Evolutionary conservation across 2,888 invertebrate genomes (phyloP), one percentile per base, ranked within the genome.

Genomic region (Fissipunctia ypsillon): DNA sequence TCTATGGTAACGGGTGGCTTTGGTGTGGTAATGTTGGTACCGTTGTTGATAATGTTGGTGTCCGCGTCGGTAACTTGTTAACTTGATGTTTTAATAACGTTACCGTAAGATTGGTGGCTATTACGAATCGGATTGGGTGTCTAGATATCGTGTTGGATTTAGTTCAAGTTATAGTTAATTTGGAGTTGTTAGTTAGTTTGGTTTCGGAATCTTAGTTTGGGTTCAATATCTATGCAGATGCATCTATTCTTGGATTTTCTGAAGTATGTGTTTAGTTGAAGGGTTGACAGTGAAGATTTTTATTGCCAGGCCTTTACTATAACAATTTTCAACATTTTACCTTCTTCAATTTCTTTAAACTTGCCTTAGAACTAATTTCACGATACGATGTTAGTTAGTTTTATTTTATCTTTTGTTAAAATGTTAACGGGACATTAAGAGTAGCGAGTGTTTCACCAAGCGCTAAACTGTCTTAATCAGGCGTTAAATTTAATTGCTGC

Each of bases 21-120:
- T 87, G 86, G 79, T 81, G 84, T 86, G 87, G 61, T 87, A 87
- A 87, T 86, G 70, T 60, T 69, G 52, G 69, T 74, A 43, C 22
- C 25, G 41, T 56, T 56, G 50, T 61, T 66, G 67, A 52, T 66
- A 52, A 63, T 60, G 73, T 67, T n/a, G 57, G 73, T 81, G 78
- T 73, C 80, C 56, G 22, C 28, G 64, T 48, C 43, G 54, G 85
- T 85, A 87, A 85, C 72, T 35, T 65, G 78, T 87, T 83, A 66
- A 61, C 57, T 68, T 76, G 61, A 73, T 78, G 73, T 73, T 69
- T 69, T 82, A 76, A 81, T 83, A 70, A 72, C 38, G 31, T 67
- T 67, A 65, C 64, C 41, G 43, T 80, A 66, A 70, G 65, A 80
- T 80, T 68, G 57, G 35, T 64, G 59, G 73, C 43, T 80, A 60